Evolutionary conservation across 30 jellyfish, hydroid and myxozoan genomes (phyloP), one percentile per base, ranked within the genome.

Genomic region (Hydractinia echinata): DNA sequence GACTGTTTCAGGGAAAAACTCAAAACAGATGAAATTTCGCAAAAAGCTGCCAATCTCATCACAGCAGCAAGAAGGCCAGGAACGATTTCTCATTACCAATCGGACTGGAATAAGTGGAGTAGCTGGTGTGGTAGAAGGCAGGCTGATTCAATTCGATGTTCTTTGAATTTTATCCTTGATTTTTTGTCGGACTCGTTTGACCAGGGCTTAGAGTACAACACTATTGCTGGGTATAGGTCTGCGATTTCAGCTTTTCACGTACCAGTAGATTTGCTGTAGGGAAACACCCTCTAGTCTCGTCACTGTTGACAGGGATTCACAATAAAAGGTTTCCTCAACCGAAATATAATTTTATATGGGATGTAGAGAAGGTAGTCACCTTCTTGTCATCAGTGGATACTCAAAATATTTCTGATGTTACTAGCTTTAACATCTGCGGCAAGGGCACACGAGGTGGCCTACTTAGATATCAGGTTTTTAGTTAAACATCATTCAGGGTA

Each of bases 11-110:
- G 87, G 87, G 79, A 79, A 49, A 60, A 4, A 10, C 19, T 79
- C 10, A 18, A 72, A 62, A 44, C 77, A 39, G 62, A 62, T 16
- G 84, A 85, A 64, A 6, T 81, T 11, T 81, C 85, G 19, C 49
- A 81, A 50, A 54, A 53, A 66, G 88, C 88, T 81, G 54, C 84
- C 54, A 53, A 53, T 8, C 85, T 61, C 55, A 81, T 81, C 61
- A 53, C 61, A 16, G 83, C 76, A 15, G 69, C 88, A 67, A 81
- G 88, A 81, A 66, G 85, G 52, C 52, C 72, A 56, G n/a, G n/a
- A n/a, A n/a, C n/a, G n/a, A n/a, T n/a, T n/a, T n/a, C n/a, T n/a
- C n/a, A n/a, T n/a, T n/a, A n/a, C n/a, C n/a, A n/a, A n/a, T n/a
- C n/a, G n/a, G n/a, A n/a, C n/a, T n/a, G n/a, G n/a, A n/a, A n/a